These are phyloP conservation scores for Matsumyia berberina DNA, from an alignment of 2,888 invertebrate species.

Conservation along the genomic window DNA sequence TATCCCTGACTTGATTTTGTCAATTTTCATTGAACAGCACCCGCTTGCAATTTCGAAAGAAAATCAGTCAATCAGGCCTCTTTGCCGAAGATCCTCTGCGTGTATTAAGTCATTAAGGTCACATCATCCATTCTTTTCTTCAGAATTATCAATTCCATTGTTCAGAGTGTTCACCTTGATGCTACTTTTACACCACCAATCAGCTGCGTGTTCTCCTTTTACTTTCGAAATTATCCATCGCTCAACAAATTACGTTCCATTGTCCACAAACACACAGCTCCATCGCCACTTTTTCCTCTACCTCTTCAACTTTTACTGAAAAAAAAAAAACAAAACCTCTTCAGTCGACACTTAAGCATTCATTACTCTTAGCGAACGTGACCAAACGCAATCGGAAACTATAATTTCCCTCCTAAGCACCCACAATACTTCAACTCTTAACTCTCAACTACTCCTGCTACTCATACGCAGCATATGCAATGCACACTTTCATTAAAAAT, in stretches of 20 bases:
- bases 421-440: conserved; percentile 36
- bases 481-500: conserved; percentile 36
- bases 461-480: neutral
- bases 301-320: conserved; percentile 17
- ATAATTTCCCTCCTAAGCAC: conserved; percentile 46
- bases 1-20: no score
- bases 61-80: no score
- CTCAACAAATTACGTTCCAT: conserved; percentile 47
- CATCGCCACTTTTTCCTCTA: conserved; percentile 15
- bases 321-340: neutral
- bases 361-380: conserved; percentile 40
- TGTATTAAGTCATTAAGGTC: no score
- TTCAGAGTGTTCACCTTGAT: neutral
- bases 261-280: conserved; percentile 10
- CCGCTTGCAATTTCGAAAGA: no score
- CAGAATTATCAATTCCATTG: neutral
- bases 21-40: no score
- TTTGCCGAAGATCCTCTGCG: no score
- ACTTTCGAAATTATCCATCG: conserved; percentile 52
- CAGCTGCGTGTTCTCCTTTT: conserved; percentile 43
- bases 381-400: conserved; percentile 49
- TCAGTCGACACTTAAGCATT: conserved; percentile 22
- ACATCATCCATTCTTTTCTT: neutral
- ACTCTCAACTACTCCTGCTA: neutral
- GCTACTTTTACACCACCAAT: conserved; percentile 3